Conservation (phyloP, 2,113 vertebrate genomes). For the Podocnemis expansa region DNA sequence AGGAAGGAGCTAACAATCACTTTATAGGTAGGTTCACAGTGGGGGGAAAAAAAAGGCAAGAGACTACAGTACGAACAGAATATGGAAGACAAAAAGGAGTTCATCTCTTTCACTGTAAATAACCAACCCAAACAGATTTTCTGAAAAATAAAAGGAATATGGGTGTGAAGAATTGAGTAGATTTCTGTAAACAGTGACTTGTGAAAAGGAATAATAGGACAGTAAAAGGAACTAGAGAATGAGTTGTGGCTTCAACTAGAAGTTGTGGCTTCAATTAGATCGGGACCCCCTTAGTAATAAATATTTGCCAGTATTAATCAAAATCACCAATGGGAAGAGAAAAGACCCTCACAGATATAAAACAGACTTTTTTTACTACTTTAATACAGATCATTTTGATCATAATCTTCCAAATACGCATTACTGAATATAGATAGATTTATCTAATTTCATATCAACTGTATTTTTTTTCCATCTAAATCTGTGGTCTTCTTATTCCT, state of each 20-base stretch:
- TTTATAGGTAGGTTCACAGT: not conserved
- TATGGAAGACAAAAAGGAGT: not conserved
- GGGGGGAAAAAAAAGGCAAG: not conserved
- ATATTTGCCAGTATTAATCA: accelerated
- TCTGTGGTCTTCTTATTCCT: not conserved
- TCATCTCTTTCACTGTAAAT: not conserved
- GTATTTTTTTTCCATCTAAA: not conserved
- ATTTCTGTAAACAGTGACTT: not conserved
- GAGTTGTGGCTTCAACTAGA: not conserved
- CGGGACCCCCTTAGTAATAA: not conserved
- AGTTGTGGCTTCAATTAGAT: not conserved
- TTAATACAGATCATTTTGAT: not conserved
- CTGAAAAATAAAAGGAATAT: not conserved
- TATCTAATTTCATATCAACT: not conserved
- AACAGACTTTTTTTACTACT: not conserved
- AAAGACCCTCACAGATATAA: not conserved
- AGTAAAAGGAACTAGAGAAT: not conserved
- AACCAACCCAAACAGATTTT: not conserved
- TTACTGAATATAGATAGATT: not conserved
- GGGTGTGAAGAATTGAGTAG: not conserved
- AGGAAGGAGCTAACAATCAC: no score
- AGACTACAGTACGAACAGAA: not conserved
- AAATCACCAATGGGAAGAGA: not conserved
- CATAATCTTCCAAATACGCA: not conserved
- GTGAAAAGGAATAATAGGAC: not conserved